phyloP scores from a whole-genome alignment of 1,140 invertebrate species.

The Spodoptera frugiperda region DNA sequence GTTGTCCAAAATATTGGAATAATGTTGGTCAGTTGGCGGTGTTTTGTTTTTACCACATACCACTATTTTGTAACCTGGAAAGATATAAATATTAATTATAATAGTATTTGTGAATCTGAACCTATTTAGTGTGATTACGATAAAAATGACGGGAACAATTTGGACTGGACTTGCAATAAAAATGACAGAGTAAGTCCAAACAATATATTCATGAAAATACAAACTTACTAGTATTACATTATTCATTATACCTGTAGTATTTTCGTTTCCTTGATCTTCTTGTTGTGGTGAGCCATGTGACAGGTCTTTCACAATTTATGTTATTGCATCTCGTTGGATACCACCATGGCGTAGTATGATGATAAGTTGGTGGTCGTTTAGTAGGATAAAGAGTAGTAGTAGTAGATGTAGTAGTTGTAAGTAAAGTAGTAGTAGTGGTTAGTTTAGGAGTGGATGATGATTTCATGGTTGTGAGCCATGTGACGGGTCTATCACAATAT shows the following conservation, averaged over 20 bases:
- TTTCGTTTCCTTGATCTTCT: neutral
- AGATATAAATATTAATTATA: neutral
- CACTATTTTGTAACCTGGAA: neutral
- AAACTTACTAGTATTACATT: constrained; percentile 5
- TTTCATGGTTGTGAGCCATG: constrained; percentile 31
- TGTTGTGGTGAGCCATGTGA: constrained; percentile 16
- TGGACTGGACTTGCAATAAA: constrained; percentile 3
- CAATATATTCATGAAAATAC: neutral
- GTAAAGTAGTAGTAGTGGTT: too few species aligned
- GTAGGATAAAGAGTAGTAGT: neutral
- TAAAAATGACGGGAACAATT: too few species aligned
- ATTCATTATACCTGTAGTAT: neutral
- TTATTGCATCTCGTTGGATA: constrained; percentile 12
- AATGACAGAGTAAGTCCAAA: neutral
- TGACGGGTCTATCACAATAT: constrained; percentile 23
- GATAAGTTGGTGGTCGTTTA: neutral
- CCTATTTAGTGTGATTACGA: too few species aligned
- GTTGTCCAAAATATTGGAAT: neutral
- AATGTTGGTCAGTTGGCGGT: neutral
- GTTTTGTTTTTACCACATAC: neutral
- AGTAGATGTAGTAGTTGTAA: neutral
- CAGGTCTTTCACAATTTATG: constrained; percentile 20
- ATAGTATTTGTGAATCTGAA: too few species aligned
- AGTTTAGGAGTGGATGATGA: too few species aligned
- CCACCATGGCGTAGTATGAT: neutral